Conservation (phyloP, 2,113 vertebrate species). For the Callionymus lyra region DNA sequence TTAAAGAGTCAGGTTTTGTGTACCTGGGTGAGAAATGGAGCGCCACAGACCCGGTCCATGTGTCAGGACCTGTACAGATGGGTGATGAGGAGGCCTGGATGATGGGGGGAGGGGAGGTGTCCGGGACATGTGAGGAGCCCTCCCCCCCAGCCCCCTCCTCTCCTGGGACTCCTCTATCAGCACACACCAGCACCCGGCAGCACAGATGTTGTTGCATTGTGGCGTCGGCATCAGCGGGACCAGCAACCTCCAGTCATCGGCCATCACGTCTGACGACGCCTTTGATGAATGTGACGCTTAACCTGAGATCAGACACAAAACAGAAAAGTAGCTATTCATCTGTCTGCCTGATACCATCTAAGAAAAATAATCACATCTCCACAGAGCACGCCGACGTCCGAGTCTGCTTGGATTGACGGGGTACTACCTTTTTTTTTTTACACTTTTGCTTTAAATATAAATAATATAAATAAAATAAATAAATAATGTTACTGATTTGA, state of each 20-base stretch:
- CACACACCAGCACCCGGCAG: slow-evolving; percentile 47
- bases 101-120: slow-evolving; percentile 12
- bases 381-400: neutral
- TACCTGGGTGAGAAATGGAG: slow-evolving; percentile 46
- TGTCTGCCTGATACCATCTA: slow-evolving; percentile 15
- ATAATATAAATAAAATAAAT: too few relatives aligned
- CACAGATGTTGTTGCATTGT: slow-evolving; percentile 70
- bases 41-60: slow-evolving; percentile 13
- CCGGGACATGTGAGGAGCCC: slow-evolving; percentile 8
- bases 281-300: slow-evolving; percentile 61
- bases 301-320: slow-evolving; percentile 42
- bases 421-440: too few relatives aligned
- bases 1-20: slow-evolving; percentile 30
- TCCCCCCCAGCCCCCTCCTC: neutral
- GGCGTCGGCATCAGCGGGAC: slow-evolving; percentile 54
- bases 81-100: slow-evolving; percentile 44
- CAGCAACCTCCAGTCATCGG: slow-evolving; percentile 59
- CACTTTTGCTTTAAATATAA: too few relatives aligned
- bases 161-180: slow-evolving; percentile 58
- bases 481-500: too few relatives aligned
- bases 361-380: slow-evolving; percentile 17
- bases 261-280: slow-evolving; percentile 55
- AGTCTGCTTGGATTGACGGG: too few relatives aligned
- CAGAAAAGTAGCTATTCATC: slow-evolving; percentile 33
- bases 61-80: slow-evolving; percentile 34